Evolutionary conservation across 2,888 invertebrate genomes (phyloP), one percentile per base, ranked within the genome.

Genomic region (Phania funesta): DNA sequence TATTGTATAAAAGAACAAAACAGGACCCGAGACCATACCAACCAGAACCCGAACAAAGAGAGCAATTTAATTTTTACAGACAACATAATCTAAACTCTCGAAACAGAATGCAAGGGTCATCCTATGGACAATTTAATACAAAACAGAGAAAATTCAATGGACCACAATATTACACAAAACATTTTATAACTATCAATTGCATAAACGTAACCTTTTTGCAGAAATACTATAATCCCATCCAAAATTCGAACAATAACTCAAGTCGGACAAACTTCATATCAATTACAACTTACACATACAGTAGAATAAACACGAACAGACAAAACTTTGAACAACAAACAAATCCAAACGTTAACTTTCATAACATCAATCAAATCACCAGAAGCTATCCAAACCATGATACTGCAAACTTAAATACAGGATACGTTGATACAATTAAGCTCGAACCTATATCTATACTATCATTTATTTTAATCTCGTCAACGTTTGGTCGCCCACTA

Each of bases 371-470:
- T 29, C 29, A 29, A 38, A 11, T 2, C 11, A 13, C 11, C 3
- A 11, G 11, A 38, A 38, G 11, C 11, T 38, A 38, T 13, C 22
- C 13, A 11, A 13, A 6, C 13, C 24, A 50, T 0, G 24, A 6
- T 1, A 24, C 50, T 50, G 11, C 9, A 50, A 50, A 3, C 50
- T 1, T 50, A 11, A 3, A n/a, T 16, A 48, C 48, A 50, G 50
- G 67, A 35, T 52, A 68, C 35, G 11, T 83, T 29, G 70, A 83
- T 11, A 41, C 56, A 29, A 74, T 74, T 18, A 74, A 78, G n/a
- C n/a, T n/a, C n/a, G n/a, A n/a, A 29, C 74, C 74, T 35, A 64
- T 52, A 0, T 5, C 29, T 13, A 26, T 13, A 50, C 50, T 50
- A 22, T 13, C 50, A 50, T 50, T 24, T 9, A 50, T 24, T 24